Evolutionary conservation across 2,797 vertebrate genomes (phyloP).

Genomic region (Eulemur rubriventer): DNA sequence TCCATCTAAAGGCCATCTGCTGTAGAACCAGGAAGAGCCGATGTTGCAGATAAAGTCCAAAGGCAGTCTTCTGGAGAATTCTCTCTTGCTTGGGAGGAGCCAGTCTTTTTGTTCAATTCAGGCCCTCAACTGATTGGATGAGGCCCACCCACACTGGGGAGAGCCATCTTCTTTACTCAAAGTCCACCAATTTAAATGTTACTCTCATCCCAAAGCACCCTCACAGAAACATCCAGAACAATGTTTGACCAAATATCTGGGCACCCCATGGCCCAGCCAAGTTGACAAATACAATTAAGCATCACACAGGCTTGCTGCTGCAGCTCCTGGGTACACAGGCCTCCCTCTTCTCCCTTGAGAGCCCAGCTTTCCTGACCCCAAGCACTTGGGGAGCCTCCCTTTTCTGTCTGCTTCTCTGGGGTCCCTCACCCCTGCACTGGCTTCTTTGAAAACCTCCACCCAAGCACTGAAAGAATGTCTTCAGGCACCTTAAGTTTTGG

Average conservation of each 20-base stretch:
- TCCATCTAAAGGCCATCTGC: not conserved
- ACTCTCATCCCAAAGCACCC: not conserved
- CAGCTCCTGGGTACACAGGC: not conserved
- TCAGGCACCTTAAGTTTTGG: not conserved
- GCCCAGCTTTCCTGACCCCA: not conserved
- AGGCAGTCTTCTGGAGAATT: not conserved
- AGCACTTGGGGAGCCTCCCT: not conserved
- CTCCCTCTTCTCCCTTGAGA: not conserved
- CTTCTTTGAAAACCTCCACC: not conserved
- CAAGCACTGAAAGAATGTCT: not conserved
- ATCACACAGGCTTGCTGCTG: not conserved
- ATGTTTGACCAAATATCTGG: not conserved
- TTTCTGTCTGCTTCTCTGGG: not conserved
- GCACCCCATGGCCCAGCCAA: not conserved
- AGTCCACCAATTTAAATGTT: not conserved
- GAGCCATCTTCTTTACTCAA: not conserved
- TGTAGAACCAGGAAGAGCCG: not conserved
- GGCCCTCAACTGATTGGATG: not conserved
- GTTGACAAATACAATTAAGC: not conserved
- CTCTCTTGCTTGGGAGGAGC: not conserved
- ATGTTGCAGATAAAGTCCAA: not conserved
- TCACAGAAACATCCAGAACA: not conserved
- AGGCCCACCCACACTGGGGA: not conserved
- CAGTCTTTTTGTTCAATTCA: not conserved
- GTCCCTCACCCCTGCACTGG: not conserved